These are phyloP conservation scores for Tragulus kanchil DNA, from an alignment of 2,113 vertebrate species.

Conservation along the genomic window DNA sequence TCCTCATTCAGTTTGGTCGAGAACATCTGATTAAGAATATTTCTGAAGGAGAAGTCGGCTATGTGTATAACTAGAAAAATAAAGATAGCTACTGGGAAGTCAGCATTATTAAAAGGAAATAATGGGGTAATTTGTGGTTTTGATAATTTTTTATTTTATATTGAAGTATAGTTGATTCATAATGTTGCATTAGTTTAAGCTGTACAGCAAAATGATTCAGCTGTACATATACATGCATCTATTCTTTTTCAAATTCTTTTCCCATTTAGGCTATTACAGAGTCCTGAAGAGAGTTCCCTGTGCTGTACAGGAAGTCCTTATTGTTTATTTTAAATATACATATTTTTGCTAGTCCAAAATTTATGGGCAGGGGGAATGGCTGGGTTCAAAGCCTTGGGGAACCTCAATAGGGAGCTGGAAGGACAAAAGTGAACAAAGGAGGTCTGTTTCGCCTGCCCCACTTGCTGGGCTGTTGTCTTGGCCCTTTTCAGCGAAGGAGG, in stretches of 20 bases:
- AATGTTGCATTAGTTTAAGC: not conserved
- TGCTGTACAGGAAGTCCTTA: no score
- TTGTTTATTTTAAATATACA: no score
- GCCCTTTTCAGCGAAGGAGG: conserved; percentile 92
- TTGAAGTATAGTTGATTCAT: not conserved
- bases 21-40: conserved; percentile 73
- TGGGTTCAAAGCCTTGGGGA: no score
- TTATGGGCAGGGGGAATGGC: no score
- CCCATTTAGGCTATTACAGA: not conserved
- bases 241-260: not conserved
- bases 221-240: not conserved
- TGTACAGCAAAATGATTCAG: not conserved
- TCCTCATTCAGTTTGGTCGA: conserved; percentile 6
- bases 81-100: conserved; percentile 70
- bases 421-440: conserved; percentile 94
- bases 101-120: conserved; percentile 57
- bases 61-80: conserved; percentile 74
- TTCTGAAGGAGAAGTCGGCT: conserved; percentile 63
- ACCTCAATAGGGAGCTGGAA: conserved; percentile 93
- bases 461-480: conserved; percentile 95
- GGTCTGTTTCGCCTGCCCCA: conserved; percentile 96
- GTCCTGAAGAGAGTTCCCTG: no score
- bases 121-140: not conserved
- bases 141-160: not conserved
- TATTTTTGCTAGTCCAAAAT: no score